Evolutionary conservation across 2,888 invertebrate species (phyloP).

Genomic region (Monopis laevigella): DNA sequence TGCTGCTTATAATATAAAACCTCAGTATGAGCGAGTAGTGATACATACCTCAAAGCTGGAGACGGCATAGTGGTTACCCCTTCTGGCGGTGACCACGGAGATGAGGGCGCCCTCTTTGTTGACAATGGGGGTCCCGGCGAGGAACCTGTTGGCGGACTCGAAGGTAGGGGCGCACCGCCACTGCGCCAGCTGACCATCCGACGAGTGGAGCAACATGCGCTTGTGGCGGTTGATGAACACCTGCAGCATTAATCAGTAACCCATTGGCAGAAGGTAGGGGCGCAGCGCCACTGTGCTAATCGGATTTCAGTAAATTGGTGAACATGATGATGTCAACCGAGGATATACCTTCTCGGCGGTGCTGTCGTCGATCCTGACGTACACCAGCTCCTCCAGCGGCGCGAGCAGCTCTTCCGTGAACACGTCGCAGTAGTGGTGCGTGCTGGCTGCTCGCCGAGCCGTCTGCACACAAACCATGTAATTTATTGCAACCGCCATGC

Average conservation of each 20-base stretch:
- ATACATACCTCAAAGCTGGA: conserved; percentile 39
- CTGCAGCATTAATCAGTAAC: too few species aligned
- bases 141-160: conserved; percentile 44
- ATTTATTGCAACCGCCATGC: too few species aligned
- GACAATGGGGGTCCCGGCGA: conserved; percentile 47
- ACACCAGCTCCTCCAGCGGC: conserved; percentile 48
- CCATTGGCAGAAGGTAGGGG: too few species aligned
- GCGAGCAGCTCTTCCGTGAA: conserved; percentile 45
- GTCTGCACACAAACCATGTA: conserved; percentile 36
- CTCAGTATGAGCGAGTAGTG: too few species aligned
- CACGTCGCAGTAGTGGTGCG: conserved; percentile 54
- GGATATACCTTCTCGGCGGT: conserved; percentile 45
- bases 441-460: conserved; percentile 25
- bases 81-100: conserved; percentile 42
- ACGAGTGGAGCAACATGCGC: conserved; percentile 42
- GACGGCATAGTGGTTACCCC: conserved; percentile 51
- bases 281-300: not conserved
- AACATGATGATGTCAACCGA: not conserved
- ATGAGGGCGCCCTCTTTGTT: conserved; percentile 37
- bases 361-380: conserved; percentile 44
- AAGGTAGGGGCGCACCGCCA: conserved; percentile 54
- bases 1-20: not conserved
- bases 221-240: conserved; percentile 54
- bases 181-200: conserved; percentile 46
- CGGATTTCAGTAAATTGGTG: not conserved